A percentile compares a stretch with the other conserved stretches of the same genome.
These are phyloP conservation scores for Porphyrio hochstetteri DNA, from an alignment of 2,113 vertebrate genomes.

Conservation along the genomic window DNA sequence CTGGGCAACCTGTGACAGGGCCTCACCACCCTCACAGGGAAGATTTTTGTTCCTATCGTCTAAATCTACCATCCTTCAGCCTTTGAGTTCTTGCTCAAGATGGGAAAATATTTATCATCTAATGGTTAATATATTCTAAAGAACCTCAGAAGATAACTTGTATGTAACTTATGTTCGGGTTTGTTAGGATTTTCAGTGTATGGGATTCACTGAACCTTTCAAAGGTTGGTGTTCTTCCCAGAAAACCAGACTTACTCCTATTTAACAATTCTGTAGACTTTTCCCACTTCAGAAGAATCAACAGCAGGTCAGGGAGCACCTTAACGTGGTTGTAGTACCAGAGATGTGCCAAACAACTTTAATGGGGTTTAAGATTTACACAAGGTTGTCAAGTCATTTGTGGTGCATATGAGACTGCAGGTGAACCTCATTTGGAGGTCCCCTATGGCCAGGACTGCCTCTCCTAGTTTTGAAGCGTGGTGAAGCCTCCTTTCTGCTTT, in stretches of 20 bases:
- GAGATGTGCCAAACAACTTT: background rate
- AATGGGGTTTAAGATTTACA: background rate
- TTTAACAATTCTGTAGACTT: background rate
- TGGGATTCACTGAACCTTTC: background rate
- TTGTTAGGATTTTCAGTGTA: background rate
- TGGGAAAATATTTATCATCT: background rate
- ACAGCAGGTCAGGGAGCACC: background rate
- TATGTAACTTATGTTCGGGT: background rate
- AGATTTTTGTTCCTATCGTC: too few relatives aligned
- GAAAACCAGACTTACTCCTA: background rate
- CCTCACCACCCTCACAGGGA: too few relatives aligned
- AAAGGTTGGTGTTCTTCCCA: background rate
- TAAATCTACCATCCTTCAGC: too few relatives aligned
- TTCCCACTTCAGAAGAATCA: background rate
- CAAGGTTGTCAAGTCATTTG: background rate
- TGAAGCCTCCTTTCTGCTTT: fast-evolving
- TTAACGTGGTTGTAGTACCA: background rate
- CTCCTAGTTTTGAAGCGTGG: background rate
- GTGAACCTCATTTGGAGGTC: background rate
- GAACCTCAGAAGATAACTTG: background rate
- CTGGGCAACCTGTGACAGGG: too few relatives aligned
- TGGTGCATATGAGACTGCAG: background rate
- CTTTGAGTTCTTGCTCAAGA: background rate
- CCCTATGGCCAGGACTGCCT: background rate
- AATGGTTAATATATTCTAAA: background rate